phyloP scores from a whole-genome alignment of 2,888 invertebrate species.

The Acleris cristana region DNA sequence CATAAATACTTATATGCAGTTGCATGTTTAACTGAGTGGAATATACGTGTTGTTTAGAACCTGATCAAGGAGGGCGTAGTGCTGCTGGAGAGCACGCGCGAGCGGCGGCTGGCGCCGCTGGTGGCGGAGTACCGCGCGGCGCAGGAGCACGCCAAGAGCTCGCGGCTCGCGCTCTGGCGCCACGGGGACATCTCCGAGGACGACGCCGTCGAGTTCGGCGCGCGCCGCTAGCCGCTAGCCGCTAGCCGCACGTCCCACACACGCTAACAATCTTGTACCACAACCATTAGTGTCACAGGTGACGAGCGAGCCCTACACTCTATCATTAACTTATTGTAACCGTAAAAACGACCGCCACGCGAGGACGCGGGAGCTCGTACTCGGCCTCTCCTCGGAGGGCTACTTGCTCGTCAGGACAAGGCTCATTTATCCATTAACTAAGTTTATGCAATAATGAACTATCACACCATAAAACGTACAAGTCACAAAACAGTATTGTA shows the following conservation, averaged over 20 bases:
- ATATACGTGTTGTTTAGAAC: slow-evolving; percentile 83
- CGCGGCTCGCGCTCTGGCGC: slow-evolving; percentile 96
- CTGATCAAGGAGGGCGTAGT: slow-evolving; percentile 94
- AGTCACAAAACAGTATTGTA: too few relatives aligned
- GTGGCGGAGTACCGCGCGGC: slow-evolving; percentile 92
- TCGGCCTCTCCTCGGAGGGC: too few relatives aligned
- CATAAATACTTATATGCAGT: neutral
- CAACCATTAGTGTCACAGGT: neutral
- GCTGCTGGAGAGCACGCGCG: slow-evolving; percentile 91
- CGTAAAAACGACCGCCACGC: too few relatives aligned
- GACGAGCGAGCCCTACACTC: too few relatives aligned
- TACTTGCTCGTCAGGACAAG: too few relatives aligned
- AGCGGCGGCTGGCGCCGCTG: slow-evolving; percentile 91
- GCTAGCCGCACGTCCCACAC: slow-evolving; percentile 55
- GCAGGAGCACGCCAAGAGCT: slow-evolving; percentile 93
- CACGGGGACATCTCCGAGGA: slow-evolving; percentile 99
- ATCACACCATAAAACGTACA: too few relatives aligned
- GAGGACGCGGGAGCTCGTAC: too few relatives aligned
- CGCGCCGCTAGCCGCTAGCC: slow-evolving; percentile 75
- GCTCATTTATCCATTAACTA: too few relatives aligned
- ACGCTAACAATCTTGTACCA: too few relatives aligned
- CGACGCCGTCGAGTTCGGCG: slow-evolving; percentile 87
- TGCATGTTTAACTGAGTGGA: neutral
- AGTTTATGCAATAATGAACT: too few relatives aligned
- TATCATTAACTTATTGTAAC: too few relatives aligned